Evolutionary conservation across 1,140 invertebrate species (phyloP).

Genomic region (Cydia strobilella): DNA sequence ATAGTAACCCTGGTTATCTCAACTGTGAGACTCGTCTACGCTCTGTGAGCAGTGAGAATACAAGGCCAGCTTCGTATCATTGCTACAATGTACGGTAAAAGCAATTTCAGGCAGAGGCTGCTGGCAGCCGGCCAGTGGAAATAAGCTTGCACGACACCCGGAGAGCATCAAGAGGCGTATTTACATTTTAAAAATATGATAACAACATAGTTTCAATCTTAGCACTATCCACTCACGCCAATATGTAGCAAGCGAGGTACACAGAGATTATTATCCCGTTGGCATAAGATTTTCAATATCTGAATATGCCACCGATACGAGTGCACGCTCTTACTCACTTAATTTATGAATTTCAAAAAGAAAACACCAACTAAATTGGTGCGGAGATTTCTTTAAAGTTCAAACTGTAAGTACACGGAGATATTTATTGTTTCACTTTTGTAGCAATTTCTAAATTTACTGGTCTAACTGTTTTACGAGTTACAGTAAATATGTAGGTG

Average conservation of each 20-base stretch:
- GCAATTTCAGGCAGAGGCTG: conserved; percentile 69
- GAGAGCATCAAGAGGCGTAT: conserved; percentile 55
- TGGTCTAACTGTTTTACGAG: neutral
- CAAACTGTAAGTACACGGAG: conserved; percentile 17
- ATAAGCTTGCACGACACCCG: conserved; percentile 67
- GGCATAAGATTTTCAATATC: neutral
- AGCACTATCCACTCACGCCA: neutral
- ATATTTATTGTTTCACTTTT: conserved; percentile 37
- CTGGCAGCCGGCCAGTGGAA: conserved; percentile 72
- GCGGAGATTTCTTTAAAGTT: conserved; percentile 13
- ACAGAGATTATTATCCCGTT: neutral
- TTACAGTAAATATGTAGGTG: neutral
- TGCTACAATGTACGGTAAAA: conserved; percentile 69
- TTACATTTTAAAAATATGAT: neutral
- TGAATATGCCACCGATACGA: conserved; percentile 38
- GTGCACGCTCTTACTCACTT: conserved; percentile 51
- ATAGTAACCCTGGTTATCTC: neutral
- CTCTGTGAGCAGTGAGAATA: neutral
- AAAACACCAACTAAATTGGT: conserved; percentile 18
- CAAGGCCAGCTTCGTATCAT: conserved; percentile 52
- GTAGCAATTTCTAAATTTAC: conserved; percentile 1
- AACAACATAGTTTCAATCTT: neutral
- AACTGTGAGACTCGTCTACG: neutral
- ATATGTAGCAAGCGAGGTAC: neutral
- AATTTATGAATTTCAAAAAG: conserved; percentile 48